Evolutionary conservation across 2,888 invertebrate genomes (phyloP), one percentile per base, ranked within the genome.

Genomic region (Eulithis prunata): DNA sequence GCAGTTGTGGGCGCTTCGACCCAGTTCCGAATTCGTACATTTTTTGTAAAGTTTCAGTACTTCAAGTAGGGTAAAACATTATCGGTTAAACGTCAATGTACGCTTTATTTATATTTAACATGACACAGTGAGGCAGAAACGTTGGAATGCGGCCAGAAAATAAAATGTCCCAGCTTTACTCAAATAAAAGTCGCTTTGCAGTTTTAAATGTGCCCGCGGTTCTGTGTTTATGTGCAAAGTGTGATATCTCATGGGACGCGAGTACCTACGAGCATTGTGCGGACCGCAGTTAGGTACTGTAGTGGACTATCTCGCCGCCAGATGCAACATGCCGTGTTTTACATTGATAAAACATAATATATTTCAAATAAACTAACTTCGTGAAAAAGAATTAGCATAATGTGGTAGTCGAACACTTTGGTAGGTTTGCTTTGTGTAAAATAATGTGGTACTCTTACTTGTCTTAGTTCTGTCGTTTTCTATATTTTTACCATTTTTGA

Each of bases 111-210:
- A 65, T 68, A 62, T 63, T 60, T 63, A 59, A 68, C 71, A 71
- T 63, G 69, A 71, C 67, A 66, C 65, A 68, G 69, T 58, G 71
- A 47, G 57, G 60, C 61, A 61, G 68, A 62, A 58, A 67, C 58
- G 64, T 68, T 73, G 73, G 73, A 71, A 59, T 66, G 64, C 47
- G 54, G 71, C 73, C 73, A 73, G 67, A 65, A 65, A 69, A 71
- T 73, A 71, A 71, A 71, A 70, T 68, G 71, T 70, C 66, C 68
- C 71, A 51, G 71, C 65, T 68, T 71, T 68, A 70, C 67, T 71
- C 71, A 71, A 71, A 71, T 72, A 75, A 70, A 75, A 75, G 66
- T 71, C 71, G 72, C 68, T 66, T 70, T 64, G 70, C 64, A 71
- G 67, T 74, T 74, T 72, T 71, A 74, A 74, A 72, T 71, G 70